Evolutionary conservation across 2,113 vertebrate species (phyloP).

Genomic region (Caloenas nicobarica): DNA sequence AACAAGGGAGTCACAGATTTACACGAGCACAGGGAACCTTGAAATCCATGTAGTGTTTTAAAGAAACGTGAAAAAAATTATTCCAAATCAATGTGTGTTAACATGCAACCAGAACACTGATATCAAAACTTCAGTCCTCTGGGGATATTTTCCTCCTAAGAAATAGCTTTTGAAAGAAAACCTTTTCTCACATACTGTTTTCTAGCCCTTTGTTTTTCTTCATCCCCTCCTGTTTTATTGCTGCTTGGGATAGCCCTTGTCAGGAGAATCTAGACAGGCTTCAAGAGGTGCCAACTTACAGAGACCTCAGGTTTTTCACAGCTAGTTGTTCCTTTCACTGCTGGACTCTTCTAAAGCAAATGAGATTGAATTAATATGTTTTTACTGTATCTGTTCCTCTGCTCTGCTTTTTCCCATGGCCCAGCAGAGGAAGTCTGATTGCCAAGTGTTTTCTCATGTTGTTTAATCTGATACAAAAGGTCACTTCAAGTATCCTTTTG

Average conservation of each 20-base stretch:
- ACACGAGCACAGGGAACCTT: not conserved
- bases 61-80: not conserved
- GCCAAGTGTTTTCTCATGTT: slow-evolving; percentile 63
- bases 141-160: not conserved
- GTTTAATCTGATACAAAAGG: slow-evolving; percentile 64
- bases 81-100: not conserved
- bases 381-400: slow-evolving; percentile 39
- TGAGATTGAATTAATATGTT: slow-evolving; percentile 41
- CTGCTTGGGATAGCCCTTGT: not conserved
- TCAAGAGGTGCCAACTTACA: slow-evolving; percentile 3
- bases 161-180: not conserved
- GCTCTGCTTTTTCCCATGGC: slow-evolving; percentile 52
- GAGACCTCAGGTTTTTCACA: slow-evolving; percentile 23
- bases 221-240: not conserved
- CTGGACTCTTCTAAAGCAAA: slow-evolving; percentile 12
- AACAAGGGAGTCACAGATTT: not conserved
- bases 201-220: not conserved
- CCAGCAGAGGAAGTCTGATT: slow-evolving; percentile 52
- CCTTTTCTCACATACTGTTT: not conserved
- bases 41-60: not conserved
- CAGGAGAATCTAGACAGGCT: not conserved
- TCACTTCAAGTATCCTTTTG: slow-evolving; percentile 55
- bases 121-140: not conserved
- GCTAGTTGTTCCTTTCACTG: slow-evolving; percentile 39
- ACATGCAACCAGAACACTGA: not conserved